Base-by-base conservation (phyloP, 2,113 vertebrate species). In the Crotalus horridus region DNA sequence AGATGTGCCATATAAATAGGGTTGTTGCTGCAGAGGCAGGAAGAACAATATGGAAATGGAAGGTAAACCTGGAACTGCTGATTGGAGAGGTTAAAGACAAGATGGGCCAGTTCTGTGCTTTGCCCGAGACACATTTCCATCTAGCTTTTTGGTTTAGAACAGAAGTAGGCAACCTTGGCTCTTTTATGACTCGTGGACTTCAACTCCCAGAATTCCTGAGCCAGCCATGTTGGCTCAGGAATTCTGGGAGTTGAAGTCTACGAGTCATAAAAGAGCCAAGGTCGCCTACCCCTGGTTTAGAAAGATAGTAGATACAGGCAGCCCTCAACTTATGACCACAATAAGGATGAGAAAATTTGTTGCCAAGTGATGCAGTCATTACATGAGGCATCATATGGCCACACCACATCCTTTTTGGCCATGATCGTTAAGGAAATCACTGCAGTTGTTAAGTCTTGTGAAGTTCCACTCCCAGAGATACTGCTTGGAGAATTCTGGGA, bases 1-100 rank as follows among this genome's bases (percentile, higher is more conserved):
- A 94, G 94, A 96, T 87, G 95, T 93, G 91, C 88, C 54, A 33
- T 43, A 13, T 48, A 0, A 43, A 6, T 55, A 89, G 91, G 89
- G 86, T 23, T 91, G 94, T 96, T 95, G 96, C 94, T 94, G 94
- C 91, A 13, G 90, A 53, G 74, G 39, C 26, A 74, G 90, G 91
- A 90, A 85, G 95, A 96, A 86, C 91, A 61, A 13, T 1, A 89
- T 95, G 95, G 95, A 96, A 94, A 94, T 94, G 92, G 94, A 95
- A 56, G 39, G 33, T 51, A 69, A 95, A 24, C 64, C 81, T 81
- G 94, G 95, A 93, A 95, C 12, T 92, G 91, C 94, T 96, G 96
- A 95, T 96, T 90, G 96, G 94, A 95, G 95, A 96, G 96, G 97
- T 96, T 89, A 74, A 53, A 46, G n/a, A 54, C 93, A 93, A 96